Base-by-base conservation (phyloP, 2,888 invertebrate genomes). In the Eupsilia transversa region DNA sequence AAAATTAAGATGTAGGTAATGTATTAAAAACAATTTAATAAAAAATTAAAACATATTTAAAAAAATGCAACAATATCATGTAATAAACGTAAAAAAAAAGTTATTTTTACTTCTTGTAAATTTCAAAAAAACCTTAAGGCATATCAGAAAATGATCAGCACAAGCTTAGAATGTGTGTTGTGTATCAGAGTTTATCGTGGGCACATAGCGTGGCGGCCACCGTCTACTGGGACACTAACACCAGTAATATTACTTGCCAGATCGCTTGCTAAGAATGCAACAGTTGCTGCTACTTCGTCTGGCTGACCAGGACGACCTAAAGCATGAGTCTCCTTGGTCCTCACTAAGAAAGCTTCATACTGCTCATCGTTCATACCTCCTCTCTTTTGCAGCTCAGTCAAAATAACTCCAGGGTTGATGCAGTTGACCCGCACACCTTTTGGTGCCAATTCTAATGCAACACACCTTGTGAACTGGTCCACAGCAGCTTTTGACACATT, bases 171-270 rank as follows among this genome's bases (percentile, higher is more conserved):
- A 66, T 0, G 33, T 38, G 20, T 69, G 20, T 5, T 30, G 6
- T 56, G 17, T 70, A 3, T 33, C 6, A 23, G 12, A 60, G 10
- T 68, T 79, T 97, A 99, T 89, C 99, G 97, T 17, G 99, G 99
- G 89, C 99, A 99, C 98, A 99, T 98, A 10, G 98, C 98, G 93
- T 99, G 98, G 64, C 99, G 97, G 0, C 99, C 99, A 35, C 99
- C 99, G 94, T 99, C 99, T 0, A 99, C 98, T 0, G 99, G 98
- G 38, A 99, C 87, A 74, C 97, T 98, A 9, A 97, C 98, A 6
- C 99, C 99, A 14, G 99, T 99, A 7, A 98, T 98, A 91, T 98
- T 99, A 86, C 98, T 98, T 4, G 99, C 98, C 81, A 98, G 97
- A 72, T 98, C 98, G 81, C 99, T 98, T 0, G 99, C 99, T 74